phyloP scores from a whole-genome alignment of 2,113 vertebrate species.

The Nothocercus julius region DNA sequence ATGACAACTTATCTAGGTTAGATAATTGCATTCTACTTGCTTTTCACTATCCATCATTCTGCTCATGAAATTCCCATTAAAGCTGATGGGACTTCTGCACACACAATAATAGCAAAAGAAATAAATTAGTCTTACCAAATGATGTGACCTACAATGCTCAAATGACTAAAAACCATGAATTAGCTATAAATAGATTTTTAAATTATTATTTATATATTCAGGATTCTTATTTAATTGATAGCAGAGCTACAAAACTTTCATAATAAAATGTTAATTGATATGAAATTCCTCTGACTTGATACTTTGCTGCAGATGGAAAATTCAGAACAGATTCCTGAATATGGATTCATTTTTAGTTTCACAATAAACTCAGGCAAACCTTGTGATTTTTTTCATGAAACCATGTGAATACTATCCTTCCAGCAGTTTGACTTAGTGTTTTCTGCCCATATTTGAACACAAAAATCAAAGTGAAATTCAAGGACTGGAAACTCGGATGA shows the following conservation, averaged over 20 bases:
- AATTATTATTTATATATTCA: background rate
- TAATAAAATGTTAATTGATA: background rate
- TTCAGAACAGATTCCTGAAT: constrained; percentile 6
- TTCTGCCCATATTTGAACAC: constrained; percentile 1
- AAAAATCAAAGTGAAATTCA: constrained; percentile 35
- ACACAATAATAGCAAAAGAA: background rate
- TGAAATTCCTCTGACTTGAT: background rate
- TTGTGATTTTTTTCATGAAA: background rate
- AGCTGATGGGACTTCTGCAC: background rate
- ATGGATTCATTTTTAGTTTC: constrained; percentile 21
- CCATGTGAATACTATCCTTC: background rate
- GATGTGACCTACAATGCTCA: background rate
- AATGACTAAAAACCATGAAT: background rate
- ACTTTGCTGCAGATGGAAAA: background rate
- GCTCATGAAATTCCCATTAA: background rate
- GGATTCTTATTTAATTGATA: background rate
- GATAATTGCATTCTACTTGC: background rate
- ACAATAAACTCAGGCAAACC: background rate
- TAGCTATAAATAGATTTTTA: background rate
- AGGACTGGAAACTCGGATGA: constrained; percentile 40
- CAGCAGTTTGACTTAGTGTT: background rate
- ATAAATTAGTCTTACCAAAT: background rate
- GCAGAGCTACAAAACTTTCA: background rate
- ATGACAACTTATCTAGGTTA: background rate
- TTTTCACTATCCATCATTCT: background rate